Base-by-base conservation (phyloP, 2,888 invertebrate species). In the Chalcis sispes region DNA sequence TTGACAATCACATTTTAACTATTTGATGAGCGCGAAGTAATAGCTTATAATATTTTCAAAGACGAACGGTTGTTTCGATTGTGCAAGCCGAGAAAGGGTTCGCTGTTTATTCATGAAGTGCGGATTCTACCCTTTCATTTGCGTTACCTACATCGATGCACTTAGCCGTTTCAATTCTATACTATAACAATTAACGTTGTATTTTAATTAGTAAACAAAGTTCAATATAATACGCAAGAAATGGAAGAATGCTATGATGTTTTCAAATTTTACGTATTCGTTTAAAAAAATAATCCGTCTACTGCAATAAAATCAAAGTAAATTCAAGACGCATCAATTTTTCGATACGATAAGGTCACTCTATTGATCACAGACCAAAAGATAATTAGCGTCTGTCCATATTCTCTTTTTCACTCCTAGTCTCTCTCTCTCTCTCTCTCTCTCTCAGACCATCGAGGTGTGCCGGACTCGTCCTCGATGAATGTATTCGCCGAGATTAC, bases 401-500 rank as follows among this genome's bases (percentile, higher is more conserved):
- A 85, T 82, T 84, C 82, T 8, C 18, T 29, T 18, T 48, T 29
- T 0, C 32, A 27, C 48, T 10, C 48, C 48, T 54, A 15, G 10
- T 36, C 20, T 46, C 27, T 62, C 29, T 36, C 50, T 32, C 15
- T 52, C 54, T 61, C 50, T 42, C 29, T 54, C 23, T 23, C 23
- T 54, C 36, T 25, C 2, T n/a, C n/a, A n/a, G n/a, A n/a, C n/a
- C n/a, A n/a, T 27, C 4, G 32, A 59, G 42, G 27, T n/a, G 20
- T 7, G 5, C 10, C 69, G 8, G 48, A 25, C 20, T 32, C 69
- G n/a, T 48, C 46, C 56, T 62, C 83, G 84, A 86, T 85, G 86
- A 85, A 86, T 87, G 87, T 85, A 85, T 86, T 87, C 84, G 85
- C 85, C 83, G 86, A 87, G 86, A 87, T 87, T 87, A 86, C 86